phyloP scores from a whole-genome alignment of 2,888 invertebrate genomes.

The Plagodis dolabraria region DNA sequence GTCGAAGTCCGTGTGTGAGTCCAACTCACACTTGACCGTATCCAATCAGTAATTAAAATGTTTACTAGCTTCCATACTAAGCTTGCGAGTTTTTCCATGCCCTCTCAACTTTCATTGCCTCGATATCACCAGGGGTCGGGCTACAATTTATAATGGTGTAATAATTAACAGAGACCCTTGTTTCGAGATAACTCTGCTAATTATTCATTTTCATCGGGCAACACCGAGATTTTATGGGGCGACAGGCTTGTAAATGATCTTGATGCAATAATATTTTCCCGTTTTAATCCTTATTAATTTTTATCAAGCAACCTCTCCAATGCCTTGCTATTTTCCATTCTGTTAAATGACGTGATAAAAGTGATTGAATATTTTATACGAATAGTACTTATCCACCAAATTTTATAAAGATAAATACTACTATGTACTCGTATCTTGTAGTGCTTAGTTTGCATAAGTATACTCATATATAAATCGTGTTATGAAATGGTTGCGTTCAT shows the following conservation, averaged over 20 bases:
- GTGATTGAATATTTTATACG: too few species aligned
- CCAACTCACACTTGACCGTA: not conserved
- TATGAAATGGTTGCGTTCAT: not conserved
- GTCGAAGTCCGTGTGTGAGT: not conserved
- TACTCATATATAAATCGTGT: not conserved
- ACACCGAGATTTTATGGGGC: constrained; percentile 72
- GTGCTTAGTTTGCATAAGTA: not conserved
- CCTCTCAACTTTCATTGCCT: constrained; percentile 65
- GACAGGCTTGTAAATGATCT: constrained; percentile 65
- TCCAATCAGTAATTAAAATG: constrained; percentile 11
- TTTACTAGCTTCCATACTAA: constrained; percentile 8
- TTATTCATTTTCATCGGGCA: constrained; percentile 72
- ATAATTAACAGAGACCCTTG: constrained; percentile 81
- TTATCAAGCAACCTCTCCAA: constrained; percentile 17
- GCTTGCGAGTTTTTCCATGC: constrained; percentile 69
- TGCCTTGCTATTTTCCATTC: not conserved
- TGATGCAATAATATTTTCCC: constrained; percentile 38
- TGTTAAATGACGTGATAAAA: too few species aligned
- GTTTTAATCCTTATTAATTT: constrained; percentile 26
- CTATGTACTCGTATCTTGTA: not conserved
- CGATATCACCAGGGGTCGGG: constrained; percentile 71
- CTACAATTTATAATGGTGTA: constrained; percentile 73
- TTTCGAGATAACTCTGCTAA: constrained; percentile 71
- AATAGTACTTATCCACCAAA: too few species aligned
- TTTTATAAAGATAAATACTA: not conserved